Conservation (phyloP, 2,113 vertebrate genomes). For the Lepus americanus region DNA sequence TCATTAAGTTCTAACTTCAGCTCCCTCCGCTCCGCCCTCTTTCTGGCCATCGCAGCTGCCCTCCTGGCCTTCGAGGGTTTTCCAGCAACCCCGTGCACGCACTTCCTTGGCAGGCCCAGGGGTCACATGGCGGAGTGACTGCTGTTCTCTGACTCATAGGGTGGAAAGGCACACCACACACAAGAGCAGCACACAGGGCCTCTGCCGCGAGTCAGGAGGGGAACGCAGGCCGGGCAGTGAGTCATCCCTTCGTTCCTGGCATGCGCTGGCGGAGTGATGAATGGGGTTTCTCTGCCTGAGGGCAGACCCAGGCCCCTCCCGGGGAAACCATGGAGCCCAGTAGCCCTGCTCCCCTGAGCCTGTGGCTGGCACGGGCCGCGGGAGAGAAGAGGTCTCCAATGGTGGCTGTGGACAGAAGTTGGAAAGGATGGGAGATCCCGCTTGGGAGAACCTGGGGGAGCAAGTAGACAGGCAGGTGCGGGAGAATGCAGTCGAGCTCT, state of each 20-base stretch:
- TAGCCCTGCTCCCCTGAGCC: too few relatives aligned
- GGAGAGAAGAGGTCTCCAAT: not conserved
- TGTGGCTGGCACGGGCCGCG: not conserved
- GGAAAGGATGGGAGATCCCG: not conserved
- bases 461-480: not conserved
- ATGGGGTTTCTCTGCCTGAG: not conserved
- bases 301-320: not conserved
- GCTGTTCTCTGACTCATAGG: conserved; percentile 66
- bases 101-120: conserved; percentile 51
- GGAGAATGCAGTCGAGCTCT: not conserved
- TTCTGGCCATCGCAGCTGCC: not conserved
- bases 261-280: not conserved
- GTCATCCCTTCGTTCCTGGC: not conserved
- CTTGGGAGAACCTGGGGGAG: not conserved
- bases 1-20: not conserved
- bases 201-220: not conserved
- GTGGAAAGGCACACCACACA: conserved; percentile 58
- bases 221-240: not conserved
- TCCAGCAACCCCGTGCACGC: conserved; percentile 48
- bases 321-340: not conserved
- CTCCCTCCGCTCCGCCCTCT: not conserved
- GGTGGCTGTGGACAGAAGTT: not conserved
- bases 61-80: conserved; percentile 58
- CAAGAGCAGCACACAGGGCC: conserved; percentile 16
- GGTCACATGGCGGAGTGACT: conserved; percentile 64